A percentile compares a stretch with the other conserved stretches of the same genome.
Conservation (phyloP, 2,113 vertebrate genomes). For the Loxodonta africana region DNA sequence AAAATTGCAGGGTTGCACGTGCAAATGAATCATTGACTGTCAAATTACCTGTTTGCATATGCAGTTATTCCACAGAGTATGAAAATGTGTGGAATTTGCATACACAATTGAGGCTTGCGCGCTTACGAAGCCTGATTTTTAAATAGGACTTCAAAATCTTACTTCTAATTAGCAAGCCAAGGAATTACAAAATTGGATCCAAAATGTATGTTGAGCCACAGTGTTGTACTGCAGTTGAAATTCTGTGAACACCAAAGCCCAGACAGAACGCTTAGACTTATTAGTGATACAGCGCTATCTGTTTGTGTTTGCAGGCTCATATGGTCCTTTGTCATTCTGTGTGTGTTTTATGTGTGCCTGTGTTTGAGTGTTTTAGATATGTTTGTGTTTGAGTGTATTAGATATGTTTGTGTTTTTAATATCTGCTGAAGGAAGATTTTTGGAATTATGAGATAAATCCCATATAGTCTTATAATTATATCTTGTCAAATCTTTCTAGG, state of each 20-base stretch:
- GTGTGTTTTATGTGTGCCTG: background rate
- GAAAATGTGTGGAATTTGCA: slow-evolving; percentile 81
- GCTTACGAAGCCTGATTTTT: slow-evolving; percentile 72
- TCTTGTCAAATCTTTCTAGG: slow-evolving; percentile 23
- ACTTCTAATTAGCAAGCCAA: slow-evolving; percentile 70
- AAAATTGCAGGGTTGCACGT: slow-evolving; percentile 76
- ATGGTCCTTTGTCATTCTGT: background rate
- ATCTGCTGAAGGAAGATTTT: background rate
- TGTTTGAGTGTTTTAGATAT: background rate
- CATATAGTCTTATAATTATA: background rate
- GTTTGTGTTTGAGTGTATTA: background rate
- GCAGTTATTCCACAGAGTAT: slow-evolving; percentile 74
- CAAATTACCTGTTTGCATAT: slow-evolving; percentile 81
- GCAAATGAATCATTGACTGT: slow-evolving; percentile 81
- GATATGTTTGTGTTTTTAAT: background rate
- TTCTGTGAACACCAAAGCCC: background rate
- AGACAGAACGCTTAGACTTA: slow-evolving; percentile 59
- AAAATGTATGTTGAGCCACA: slow-evolving; percentile 34
- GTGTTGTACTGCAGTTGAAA: slow-evolving; percentile 8
- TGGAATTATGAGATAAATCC: slow-evolving; percentile 13
- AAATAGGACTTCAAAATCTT: slow-evolving; percentile 77
- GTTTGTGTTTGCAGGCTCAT: background rate
- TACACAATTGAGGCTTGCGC: slow-evolving; percentile 73
- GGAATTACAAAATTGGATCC: slow-evolving; percentile 59
- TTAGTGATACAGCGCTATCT: background rate